Evolutionary conservation across 2,888 invertebrate species (phyloP), one percentile per base, ranked within the genome.

Genomic region (Lissonota sp.): DNA sequence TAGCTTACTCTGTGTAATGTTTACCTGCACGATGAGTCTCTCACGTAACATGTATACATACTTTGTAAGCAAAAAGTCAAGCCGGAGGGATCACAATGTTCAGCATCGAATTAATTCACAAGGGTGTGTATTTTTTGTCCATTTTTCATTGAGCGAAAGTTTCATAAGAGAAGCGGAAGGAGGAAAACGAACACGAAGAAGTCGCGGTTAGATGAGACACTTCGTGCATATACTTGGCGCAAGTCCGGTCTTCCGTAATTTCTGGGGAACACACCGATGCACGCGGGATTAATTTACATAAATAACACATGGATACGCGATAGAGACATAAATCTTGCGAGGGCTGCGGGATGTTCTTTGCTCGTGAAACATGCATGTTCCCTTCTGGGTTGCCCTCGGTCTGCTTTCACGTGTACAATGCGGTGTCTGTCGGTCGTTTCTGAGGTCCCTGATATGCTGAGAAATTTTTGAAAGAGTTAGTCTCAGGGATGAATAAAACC

Each of bases 201-300:
- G 37, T 64, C 70, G 57, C 55, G 42, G n/a, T 51, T 74, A 14
- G 63, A 14, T 14, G 14, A 55, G 6, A 37, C 14, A 8, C 46
- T 39, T 16, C 39, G 40, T n/a, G 44, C 46, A 46, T 4, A 12
- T 53, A 46, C 55, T 67, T 14, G 60, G 39, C 37, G 66, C 26
- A 26, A 26, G 60, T 75, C 71, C 80, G 57, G 71, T 71, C 53
- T 57, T 37, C 39, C 62, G 26, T 64, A 39, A 16, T 55, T 42
- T 55, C 44, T 58, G 49, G 44, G 42, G 12, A 74, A 37, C 73
- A 42, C 26, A 10, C 5, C 69, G 64, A 78, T 64, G 58, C 58
- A 73, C 57, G 12, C n/a, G 57, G 69, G 51, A 77, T 81, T 78
- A 77, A 84, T 83, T 83, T 82, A 74, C 82, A 81, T 79, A 70